These are phyloP conservation scores for Pachyramphus minor DNA, from an alignment of 2,113 vertebrate genomes.

Conservation along the genomic window DNA sequence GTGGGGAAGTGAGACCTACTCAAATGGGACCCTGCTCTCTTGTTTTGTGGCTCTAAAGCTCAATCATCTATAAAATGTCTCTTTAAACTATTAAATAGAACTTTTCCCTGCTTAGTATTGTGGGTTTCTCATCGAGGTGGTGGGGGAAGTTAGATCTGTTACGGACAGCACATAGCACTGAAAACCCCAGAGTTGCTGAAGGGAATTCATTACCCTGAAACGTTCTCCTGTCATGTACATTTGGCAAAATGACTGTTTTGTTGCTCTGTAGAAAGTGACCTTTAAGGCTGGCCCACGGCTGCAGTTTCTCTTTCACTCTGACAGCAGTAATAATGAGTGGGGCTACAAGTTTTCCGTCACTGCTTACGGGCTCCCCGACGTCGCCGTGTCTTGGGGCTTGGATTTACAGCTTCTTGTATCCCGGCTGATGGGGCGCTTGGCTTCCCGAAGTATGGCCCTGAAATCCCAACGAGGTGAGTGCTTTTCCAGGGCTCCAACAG, in stretches of 20 bases:
- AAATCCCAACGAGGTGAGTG: conserved; percentile 82
- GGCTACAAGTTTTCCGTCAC: conserved; percentile 95
- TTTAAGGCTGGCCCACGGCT: conserved; percentile 94
- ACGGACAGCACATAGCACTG: background rate
- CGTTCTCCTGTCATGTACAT: conserved; percentile 25
- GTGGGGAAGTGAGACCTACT: background rate
- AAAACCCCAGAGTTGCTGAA: conserved; percentile 40
- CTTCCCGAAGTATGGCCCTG: conserved; percentile 88
- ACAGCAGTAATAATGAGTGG: conserved; percentile 98
- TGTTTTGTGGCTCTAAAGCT: background rate
- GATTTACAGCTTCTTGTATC: conserved; percentile 93
- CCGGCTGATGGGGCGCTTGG: conserved; percentile 91
- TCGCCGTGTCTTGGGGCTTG: conserved; percentile 92
- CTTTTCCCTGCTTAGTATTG: background rate
- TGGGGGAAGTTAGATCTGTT: conserved; percentile 4
- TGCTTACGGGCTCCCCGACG: conserved; percentile 88
- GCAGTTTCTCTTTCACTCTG: conserved; percentile 98
- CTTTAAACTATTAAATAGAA: background rate
- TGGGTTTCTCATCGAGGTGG: background rate
- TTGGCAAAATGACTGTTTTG: conserved; percentile 62
- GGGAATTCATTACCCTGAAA: conserved; percentile 52
- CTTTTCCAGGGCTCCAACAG: fast-evolving
- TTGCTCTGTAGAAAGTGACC: conserved; percentile 89
- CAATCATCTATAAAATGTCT: background rate
- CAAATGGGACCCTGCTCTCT: background rate